Conservation (phyloP, 23 tunicate species). For the Aplidium turbinatum region DNA sequence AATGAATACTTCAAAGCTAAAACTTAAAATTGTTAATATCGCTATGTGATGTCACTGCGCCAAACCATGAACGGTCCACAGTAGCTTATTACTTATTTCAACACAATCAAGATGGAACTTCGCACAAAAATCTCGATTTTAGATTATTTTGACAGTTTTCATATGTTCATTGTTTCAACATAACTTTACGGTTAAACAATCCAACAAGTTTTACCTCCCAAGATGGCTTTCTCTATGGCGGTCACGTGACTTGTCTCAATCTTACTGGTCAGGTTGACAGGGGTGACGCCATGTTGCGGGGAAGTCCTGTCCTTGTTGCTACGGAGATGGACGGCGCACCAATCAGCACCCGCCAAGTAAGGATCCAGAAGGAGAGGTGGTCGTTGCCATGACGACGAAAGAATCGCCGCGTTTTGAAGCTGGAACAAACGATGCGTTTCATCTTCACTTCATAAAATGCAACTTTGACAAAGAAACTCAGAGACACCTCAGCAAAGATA, state of each 20-base stretch:
- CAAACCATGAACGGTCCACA: too few species aligned
- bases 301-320: constrained; percentile 44
- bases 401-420: constrained; percentile 87
- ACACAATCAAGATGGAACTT: too few species aligned
- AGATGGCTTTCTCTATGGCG: constrained; percentile 71
- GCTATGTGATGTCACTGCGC: too few species aligned
- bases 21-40: not conserved
- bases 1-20: not conserved
- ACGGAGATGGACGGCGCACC: constrained; percentile 82
- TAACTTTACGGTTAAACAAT: too few species aligned
- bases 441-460: too few species aligned
- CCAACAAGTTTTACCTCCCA: constrained; percentile 87
- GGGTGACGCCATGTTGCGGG: too few species aligned
- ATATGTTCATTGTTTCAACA: too few species aligned
- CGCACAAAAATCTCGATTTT: too few species aligned
- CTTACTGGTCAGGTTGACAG: constrained; percentile 70
- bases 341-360: constrained; percentile 76
- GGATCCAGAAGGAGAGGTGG: constrained; percentile 88
- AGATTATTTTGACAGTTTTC: too few species aligned
- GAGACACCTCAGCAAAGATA: too few species aligned
- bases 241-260: constrained; percentile 67
- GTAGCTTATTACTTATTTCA: too few species aligned
- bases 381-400: constrained; percentile 90
- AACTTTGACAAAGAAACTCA: not conserved
- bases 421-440: constrained; percentile 24